Conservation (phyloP, 1,140 invertebrate species). For the Drosophila erecta region DNA sequence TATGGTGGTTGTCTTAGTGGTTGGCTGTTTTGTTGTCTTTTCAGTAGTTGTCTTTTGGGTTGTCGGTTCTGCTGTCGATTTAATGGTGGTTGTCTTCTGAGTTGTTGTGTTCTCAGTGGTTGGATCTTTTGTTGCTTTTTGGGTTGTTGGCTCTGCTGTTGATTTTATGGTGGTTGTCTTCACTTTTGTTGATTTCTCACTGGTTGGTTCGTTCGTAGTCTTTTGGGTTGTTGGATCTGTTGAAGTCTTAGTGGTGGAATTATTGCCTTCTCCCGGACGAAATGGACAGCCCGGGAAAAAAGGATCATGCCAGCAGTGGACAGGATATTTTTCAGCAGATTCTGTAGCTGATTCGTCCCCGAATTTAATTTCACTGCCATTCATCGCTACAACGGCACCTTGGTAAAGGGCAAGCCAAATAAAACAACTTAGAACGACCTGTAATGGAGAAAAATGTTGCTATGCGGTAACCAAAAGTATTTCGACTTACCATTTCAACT, state of each 20-base stretch:
- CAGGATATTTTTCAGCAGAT: background rate
- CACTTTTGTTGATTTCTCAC: background rate
- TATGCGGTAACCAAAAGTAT: background rate
- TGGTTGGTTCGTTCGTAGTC: background rate
- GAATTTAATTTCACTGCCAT: background rate
- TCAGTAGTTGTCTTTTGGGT: background rate
- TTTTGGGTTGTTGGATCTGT: background rate
- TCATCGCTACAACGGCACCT: background rate
- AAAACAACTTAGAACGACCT: background rate
- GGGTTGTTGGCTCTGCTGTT: background rate
- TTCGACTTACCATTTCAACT: constrained; percentile 11
- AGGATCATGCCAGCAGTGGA: background rate
- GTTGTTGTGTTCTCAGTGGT: background rate
- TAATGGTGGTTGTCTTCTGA: background rate
- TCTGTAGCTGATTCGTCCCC: background rate
- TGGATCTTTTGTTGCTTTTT: too few relatives aligned
- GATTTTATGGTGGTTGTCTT: background rate
- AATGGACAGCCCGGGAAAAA: background rate
- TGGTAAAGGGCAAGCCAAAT: background rate
- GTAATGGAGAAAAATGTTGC: background rate
- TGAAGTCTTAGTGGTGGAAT: background rate
- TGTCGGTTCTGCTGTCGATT: background rate
- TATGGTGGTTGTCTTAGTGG: too few relatives aligned
- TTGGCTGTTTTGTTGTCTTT: background rate
- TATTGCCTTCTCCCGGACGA: background rate